A percentile compares a stretch with the other conserved stretches of the same genome.
Conservation (phyloP, 37 sponge, comb jelly and placozoan species). For the Aphrocallistes beatrix region DNA sequence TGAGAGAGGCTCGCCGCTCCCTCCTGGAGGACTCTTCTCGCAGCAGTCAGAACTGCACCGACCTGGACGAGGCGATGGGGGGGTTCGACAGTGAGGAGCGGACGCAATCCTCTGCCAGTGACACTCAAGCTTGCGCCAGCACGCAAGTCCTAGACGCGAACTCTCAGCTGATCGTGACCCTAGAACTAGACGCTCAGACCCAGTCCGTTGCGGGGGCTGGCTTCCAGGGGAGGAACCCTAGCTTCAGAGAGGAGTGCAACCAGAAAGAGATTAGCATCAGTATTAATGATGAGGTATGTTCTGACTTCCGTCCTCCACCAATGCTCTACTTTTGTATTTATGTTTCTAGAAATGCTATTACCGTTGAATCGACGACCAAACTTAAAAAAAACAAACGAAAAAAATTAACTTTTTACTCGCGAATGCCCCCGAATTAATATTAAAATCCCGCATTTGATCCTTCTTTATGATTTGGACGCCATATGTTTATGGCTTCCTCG, state of each 20-base stretch:
- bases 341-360: too few relatives aligned
- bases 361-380: too few relatives aligned
- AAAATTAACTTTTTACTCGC: too few relatives aligned
- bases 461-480: too few relatives aligned
- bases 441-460: too few relatives aligned
- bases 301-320: too few relatives aligned
- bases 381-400: too few relatives aligned
- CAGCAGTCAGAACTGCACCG: slow-evolving; percentile 10
- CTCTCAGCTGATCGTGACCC: neutral
- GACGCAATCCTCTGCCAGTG: neutral
- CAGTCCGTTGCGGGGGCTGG: neutral
- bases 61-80: neutral
- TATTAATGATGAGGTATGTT: too few relatives aligned
- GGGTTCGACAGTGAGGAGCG: neutral
- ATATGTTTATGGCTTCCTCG: too few relatives aligned
- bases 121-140: neutral
- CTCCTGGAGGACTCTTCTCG: neutral
- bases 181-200: neutral
- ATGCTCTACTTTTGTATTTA: too few relatives aligned
- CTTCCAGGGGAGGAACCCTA: neutral
- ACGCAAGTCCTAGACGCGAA: neutral
- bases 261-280: neutral
- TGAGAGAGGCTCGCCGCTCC: neutral
- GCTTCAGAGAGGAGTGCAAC: neutral
- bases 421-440: too few relatives aligned